Evolutionary conservation across 2,888 invertebrate genomes (phyloP).

Genomic region (Drosophila borealis): DNA sequence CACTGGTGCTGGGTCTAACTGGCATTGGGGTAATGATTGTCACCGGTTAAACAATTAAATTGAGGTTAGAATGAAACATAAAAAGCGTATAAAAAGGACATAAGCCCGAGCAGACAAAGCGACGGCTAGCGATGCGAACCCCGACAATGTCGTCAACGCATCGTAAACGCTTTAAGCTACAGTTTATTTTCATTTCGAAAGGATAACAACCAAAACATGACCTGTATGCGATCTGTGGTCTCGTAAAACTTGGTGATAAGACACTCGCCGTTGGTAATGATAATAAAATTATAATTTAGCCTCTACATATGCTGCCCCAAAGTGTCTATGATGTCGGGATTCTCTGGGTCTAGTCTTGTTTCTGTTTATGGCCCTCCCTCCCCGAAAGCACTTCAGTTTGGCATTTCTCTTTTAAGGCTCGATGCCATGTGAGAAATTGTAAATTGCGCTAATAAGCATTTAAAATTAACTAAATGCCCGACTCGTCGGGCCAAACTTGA

Average conservation of each 20-base stretch:
- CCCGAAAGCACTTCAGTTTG: slow-evolving; percentile 31
- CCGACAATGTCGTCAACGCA: slow-evolving; percentile 74
- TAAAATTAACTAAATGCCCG: slow-evolving; percentile 79
- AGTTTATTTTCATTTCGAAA: slow-evolving; percentile 81
- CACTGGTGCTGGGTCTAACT: slow-evolving; percentile 18
- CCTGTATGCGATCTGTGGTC: slow-evolving; percentile 70
- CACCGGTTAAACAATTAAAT: slow-evolving; percentile 86
- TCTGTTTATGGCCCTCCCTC: slow-evolving; percentile 18
- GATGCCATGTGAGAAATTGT: slow-evolving; percentile 63
- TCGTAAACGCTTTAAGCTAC: slow-evolving; percentile 82
- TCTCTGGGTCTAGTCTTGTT: slow-evolving; percentile 12
- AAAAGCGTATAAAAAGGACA: slow-evolving; percentile 84
- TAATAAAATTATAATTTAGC: slow-evolving; percentile 83
- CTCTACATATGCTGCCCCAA: slow-evolving; percentile 63
- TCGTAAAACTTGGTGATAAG: slow-evolving; percentile 80
- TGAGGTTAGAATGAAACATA: slow-evolving; percentile 85
- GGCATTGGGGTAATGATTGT: slow-evolving; percentile 83
- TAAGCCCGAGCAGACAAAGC: slow-evolving; percentile 72
- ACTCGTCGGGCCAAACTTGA: slow-evolving; percentile 61
- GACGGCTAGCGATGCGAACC: slow-evolving; percentile 33
- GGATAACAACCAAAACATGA: slow-evolving; percentile 61
- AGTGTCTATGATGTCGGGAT: slow-evolving; percentile 38
- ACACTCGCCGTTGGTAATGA: slow-evolving; percentile 79
- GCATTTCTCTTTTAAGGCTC: slow-evolving; percentile 16
- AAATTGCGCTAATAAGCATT: slow-evolving; percentile 78